These are phyloP conservation scores for Muscicapa comitata DNA, from an alignment of 2,797 vertebrate species.

Conservation along the genomic window DNA sequence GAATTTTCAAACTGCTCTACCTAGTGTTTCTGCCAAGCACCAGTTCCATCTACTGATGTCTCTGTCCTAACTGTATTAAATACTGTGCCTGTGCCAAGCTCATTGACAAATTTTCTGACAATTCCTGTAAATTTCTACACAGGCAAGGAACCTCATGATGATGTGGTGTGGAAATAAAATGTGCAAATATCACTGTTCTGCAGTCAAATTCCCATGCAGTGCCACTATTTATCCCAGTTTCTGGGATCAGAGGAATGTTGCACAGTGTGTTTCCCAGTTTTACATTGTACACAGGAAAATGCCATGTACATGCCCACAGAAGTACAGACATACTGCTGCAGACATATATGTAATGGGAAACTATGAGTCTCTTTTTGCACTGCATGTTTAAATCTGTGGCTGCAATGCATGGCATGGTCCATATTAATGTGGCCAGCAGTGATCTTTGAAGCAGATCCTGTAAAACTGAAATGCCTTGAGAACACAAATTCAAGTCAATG, in stretches of 20 bases:
- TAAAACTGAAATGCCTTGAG: neutral
- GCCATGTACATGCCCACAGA: rapidly evolving
- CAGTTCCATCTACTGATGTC: neutral
- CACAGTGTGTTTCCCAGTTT: neutral
- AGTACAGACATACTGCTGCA: neutral
- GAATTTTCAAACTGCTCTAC: neutral
- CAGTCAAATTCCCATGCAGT: neutral
- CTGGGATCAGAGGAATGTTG: neutral
- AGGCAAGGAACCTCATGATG: neutral
- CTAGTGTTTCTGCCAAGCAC: neutral
- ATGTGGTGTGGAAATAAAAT: neutral
- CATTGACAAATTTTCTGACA: neutral
- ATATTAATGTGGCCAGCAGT: neutral
- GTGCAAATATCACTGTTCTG: neutral
- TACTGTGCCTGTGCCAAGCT: neutral
- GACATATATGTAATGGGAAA: rapidly evolving
- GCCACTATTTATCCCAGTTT: neutral
- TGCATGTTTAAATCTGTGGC: neutral
- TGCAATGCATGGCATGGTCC: neutral
- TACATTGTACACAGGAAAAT: neutral
- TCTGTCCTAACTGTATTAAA: neutral
- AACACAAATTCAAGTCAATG: neutral
- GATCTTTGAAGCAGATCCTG: neutral
- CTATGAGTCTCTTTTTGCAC: neutral
- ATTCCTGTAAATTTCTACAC: neutral